Evolutionary conservation across 2,113 vertebrate genomes (phyloP).

Genomic region (Chloroceryle aenea): DNA sequence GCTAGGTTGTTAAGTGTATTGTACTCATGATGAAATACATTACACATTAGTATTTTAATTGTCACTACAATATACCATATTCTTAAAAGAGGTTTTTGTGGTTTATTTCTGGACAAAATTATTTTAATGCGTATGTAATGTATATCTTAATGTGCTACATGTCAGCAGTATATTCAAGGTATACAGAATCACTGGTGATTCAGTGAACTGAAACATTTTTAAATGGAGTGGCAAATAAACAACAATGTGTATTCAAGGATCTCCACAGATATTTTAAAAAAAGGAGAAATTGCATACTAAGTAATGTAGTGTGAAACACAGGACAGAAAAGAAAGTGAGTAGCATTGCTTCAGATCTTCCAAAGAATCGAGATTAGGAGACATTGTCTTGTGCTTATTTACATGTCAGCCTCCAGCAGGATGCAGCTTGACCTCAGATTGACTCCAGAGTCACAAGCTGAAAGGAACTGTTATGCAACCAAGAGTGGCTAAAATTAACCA

Average conservation of each 20-base stretch:
- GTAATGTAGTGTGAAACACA: background rate
- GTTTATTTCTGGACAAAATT: background rate
- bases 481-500: constrained; percentile 60
- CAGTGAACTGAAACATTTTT: background rate
- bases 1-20: background rate
- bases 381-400: constrained; percentile 1
- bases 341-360: background rate
- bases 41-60: background rate
- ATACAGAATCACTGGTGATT: background rate
- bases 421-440: constrained; percentile 52
- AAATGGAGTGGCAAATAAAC: background rate
- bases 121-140: background rate
- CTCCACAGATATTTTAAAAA: background rate
- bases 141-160: background rate
- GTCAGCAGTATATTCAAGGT: background rate
- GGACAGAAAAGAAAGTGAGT: background rate
- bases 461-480: constrained; percentile 60
- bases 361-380: background rate
- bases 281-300: background rate
- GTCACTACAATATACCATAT: background rate
- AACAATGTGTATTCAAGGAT: background rate
- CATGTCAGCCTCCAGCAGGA: constrained; percentile 36
- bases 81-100: background rate
- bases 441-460: constrained; percentile 55
- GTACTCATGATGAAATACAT: background rate